Conservation (phyloP, 2,113 vertebrate genomes). For the human (Homo sapiens) region DNA sequence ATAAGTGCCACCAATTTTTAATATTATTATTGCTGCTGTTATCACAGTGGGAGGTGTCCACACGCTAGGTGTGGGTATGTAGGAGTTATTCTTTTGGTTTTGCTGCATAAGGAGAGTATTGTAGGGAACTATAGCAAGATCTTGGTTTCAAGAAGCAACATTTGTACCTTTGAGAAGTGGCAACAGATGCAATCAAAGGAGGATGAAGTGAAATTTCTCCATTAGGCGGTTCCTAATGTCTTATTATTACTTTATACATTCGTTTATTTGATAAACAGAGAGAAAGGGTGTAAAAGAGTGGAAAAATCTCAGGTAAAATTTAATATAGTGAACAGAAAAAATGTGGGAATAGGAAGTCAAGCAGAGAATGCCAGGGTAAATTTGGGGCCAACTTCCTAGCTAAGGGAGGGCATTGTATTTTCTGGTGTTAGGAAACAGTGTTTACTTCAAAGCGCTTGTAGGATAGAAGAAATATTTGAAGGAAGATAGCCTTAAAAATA, state of each 20-base stretch:
- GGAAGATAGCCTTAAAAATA: background rate
- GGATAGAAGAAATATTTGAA: background rate
- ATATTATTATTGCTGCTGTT: background rate
- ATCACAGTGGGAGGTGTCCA: background rate
- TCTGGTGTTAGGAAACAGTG: background rate
- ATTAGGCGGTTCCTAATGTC: background rate
- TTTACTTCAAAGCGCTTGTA: background rate
- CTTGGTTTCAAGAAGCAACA: background rate
- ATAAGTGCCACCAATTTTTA: background rate
- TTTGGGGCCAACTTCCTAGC: background rate
- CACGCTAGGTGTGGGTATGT: background rate
- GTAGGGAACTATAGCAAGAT: background rate
- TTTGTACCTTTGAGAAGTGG: background rate
- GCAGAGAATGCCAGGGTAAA: background rate
- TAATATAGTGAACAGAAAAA: background rate
- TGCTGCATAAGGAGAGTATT: background rate
- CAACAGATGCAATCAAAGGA: background rate
- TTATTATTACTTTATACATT: background rate
- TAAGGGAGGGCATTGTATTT: fast-evolving
- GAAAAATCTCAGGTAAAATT: background rate
- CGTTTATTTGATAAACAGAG: background rate
- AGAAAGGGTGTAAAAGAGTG: background rate
- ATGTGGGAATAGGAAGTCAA: background rate
- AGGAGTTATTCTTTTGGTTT: background rate
- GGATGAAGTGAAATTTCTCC: background rate